Base-by-base conservation (phyloP, 2,113 vertebrate genomes). In the Tonatia bakeri region DNA sequence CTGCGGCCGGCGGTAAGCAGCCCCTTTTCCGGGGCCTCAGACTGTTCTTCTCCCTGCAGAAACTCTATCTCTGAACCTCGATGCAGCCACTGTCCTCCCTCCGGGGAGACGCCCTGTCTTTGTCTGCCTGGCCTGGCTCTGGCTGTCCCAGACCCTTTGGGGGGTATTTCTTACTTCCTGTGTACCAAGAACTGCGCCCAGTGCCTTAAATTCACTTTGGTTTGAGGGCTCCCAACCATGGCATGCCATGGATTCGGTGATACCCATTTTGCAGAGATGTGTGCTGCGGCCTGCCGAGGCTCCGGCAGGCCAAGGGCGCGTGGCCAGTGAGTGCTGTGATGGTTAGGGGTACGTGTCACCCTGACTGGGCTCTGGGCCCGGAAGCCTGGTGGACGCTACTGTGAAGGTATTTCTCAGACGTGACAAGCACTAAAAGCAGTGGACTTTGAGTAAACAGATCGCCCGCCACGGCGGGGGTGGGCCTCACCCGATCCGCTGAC, bases 301-400 rank as follows among this genome's bases (percentile, higher is more conserved):
- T 67, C 33, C 1, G 0, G 0, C 22, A 10, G 1, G 22, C 40
- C 36, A 5, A 26, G 50, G 5, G 22, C 75, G 3, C 0, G 0
- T 31, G 1, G 22, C 26, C n/a, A 8, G 28, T 0, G 15, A 56
- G 33, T 2, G 20, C 5, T 6, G 0, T 10, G 31, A 16, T 1
- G 11, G 19, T 5, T 24, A n/a, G 15, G 31, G 8, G 16, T 11
- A 31, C 4, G 5, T 9, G 8, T 31, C 69, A 50, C 0, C 67
- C 50, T 38, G 8, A 7, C 26, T 3, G 19, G 20, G 72, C 16
- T 4, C 0, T 0, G 2, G 11, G 13, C 72, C 73, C 22, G 13
- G 47, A 22, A 8, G 3, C 16, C 47, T 17, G n/a, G 33, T 7
- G 4, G 36, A 77, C 24, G 50, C 54, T n/a, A 2, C 75, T 2